Conservation (phyloP, 2,888 invertebrate species). For the Drosophila cracens region DNA sequence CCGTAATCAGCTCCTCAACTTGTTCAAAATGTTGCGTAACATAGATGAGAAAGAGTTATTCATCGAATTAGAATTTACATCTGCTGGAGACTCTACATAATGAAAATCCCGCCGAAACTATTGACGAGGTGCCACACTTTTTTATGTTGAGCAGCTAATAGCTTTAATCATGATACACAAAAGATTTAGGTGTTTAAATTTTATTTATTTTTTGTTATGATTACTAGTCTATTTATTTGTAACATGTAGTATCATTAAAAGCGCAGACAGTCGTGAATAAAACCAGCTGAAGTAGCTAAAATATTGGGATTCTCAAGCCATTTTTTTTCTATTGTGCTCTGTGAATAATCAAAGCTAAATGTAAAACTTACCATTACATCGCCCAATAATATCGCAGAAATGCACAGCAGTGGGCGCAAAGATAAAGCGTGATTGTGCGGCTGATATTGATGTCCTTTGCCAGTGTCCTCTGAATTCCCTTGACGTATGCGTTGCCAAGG, state of each 20-base stretch:
- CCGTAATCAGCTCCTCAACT: not conserved
- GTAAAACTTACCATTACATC: constrained; percentile 87
- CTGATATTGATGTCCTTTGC: constrained; percentile 55
- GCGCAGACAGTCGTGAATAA: not conserved
- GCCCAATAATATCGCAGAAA: constrained; percentile 89
- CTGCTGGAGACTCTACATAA: not conserved
- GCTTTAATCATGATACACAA: not conserved
- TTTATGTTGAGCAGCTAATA: not conserved
- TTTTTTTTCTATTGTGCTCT: not conserved
- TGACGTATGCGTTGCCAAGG: constrained; percentile 90
- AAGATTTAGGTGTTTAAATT: not conserved
- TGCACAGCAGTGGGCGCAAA: constrained; percentile 89
- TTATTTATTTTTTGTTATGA: not conserved
- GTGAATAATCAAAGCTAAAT: not conserved
- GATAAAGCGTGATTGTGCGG: constrained; percentile 92
- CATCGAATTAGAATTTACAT: not conserved
- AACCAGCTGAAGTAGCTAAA: not conserved
- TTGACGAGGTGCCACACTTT: not conserved
- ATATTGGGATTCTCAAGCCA: not conserved
- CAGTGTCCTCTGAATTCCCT: constrained; percentile 84
- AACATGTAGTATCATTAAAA: not conserved
- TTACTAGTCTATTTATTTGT: not conserved
- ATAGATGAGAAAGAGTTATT: not conserved
- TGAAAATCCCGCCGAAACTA: not conserved
- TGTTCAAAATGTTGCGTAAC: not conserved